phyloP scores from a whole-genome alignment of 2,797 vertebrate species.

The Poecilia picta region DNA sequence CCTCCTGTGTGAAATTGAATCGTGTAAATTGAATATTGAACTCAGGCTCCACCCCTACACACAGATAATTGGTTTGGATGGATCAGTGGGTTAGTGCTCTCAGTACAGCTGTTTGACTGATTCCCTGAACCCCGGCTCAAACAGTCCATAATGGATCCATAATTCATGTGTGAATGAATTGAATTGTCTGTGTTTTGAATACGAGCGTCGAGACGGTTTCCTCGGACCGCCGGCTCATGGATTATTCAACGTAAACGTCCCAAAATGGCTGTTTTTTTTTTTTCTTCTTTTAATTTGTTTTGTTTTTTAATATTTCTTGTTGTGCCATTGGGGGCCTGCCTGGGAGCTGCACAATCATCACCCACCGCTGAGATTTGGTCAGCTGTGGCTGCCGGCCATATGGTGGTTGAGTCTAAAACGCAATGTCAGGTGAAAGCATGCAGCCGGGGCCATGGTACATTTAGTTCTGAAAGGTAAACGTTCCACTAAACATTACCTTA shows the following conservation, averaged over 20 bases:
- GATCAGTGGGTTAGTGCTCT: constrained; percentile 62
- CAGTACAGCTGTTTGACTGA: constrained; percentile 57
- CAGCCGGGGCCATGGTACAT: constrained; percentile 34
- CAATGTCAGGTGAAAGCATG: constrained; percentile 48
- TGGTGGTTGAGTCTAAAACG: constrained; percentile 43
- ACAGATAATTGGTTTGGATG: constrained; percentile 73
- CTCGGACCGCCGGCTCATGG: constrained; percentile 34
- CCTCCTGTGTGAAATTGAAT: constrained; percentile 57
- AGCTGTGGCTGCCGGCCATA: constrained; percentile 50
- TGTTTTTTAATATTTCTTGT: constrained; percentile 60
- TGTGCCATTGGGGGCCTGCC: constrained; percentile 18
- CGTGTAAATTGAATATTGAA: constrained; percentile 76
- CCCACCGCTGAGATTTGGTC: constrained; percentile 47
- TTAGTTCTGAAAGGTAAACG: constrained; percentile 49
- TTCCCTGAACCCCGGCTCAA: constrained; percentile 57
- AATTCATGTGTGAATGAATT: constrained; percentile 69
- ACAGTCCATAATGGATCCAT: constrained; percentile 68
- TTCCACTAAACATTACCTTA: constrained; percentile 24
- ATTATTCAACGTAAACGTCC: constrained; percentile 62
- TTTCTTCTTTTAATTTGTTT: background rate
- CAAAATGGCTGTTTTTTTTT: constrained; percentile 11
- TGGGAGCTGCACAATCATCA: constrained; percentile 22
- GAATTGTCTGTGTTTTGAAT: constrained; percentile 61
- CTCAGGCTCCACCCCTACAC: constrained; percentile 65
- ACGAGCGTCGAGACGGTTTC: constrained; percentile 42